phyloP scores from a whole-genome alignment of 2,888 invertebrate genomes.

The Cheilosia soror region DNA sequence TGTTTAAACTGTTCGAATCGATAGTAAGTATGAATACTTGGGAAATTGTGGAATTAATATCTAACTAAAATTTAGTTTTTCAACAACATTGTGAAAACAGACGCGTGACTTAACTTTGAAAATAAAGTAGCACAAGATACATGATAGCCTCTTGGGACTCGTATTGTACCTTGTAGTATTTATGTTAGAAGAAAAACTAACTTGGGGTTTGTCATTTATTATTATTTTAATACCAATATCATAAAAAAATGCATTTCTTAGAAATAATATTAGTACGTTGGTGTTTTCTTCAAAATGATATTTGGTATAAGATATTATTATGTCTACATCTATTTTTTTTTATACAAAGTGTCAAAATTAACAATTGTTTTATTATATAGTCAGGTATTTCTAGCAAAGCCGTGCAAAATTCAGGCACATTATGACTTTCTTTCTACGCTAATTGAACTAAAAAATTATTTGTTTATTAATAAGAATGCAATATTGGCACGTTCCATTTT shows the following conservation, averaged over 20 bases:
- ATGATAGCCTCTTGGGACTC: too few relatives aligned
- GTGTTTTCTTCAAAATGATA: neutral
- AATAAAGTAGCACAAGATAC: too few relatives aligned
- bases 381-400: slow-evolving; percentile 47
- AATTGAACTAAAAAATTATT: slow-evolving; percentile 5
- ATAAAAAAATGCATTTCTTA: too few relatives aligned
- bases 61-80: neutral
- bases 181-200: too few relatives aligned
- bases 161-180: too few relatives aligned
- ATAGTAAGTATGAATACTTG: neutral
- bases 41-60: neutral
- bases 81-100: too few relatives aligned
- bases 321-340: neutral
- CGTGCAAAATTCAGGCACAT: slow-evolving; percentile 54
- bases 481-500: slow-evolving; percentile 50
- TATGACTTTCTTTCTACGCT: slow-evolving; percentile 33
- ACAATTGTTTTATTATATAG: slow-evolving; percentile 26
- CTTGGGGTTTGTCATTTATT: neutral
- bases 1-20: slow-evolving; percentile 8
- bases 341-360: slow-evolving; percentile 26
- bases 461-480: slow-evolving; percentile 27
- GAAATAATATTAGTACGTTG: neutral
- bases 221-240: neutral
- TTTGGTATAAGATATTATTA: neutral
- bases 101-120: too few relatives aligned